A percentile compares a stretch with the other conserved stretches of the same genome.
Conservation (phyloP, 2,888 invertebrate species). For the Microplitis deprimator region DNA sequence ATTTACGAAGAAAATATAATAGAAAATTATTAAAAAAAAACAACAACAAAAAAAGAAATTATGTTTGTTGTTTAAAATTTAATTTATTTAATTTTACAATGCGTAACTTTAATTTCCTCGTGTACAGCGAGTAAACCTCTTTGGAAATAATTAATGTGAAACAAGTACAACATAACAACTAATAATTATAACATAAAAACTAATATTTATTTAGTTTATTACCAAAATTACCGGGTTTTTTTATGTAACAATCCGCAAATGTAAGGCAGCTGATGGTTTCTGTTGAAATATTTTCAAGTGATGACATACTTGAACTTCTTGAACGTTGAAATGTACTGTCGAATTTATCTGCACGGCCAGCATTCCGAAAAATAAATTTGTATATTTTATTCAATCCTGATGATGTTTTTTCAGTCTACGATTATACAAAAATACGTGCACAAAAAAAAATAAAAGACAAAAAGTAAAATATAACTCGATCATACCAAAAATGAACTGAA, state of each 20-base stretch:
- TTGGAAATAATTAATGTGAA: no score
- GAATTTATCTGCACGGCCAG: slow-evolving; percentile 93
- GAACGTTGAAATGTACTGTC: slow-evolving; percentile 97
- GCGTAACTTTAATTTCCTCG: no score
- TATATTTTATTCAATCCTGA: slow-evolving; percentile 50
- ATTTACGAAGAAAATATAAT: no score
- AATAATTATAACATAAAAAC: no score
- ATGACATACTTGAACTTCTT: slow-evolving; percentile 97
- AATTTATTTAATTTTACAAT: no score
- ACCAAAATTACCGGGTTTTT: slow-evolving; percentile 84
- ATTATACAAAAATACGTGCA: slow-evolving; percentile 46
- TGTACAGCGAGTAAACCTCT: no score
- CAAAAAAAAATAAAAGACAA: slow-evolving; percentile 33
- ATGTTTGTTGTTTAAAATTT: no score
- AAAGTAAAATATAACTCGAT: slow-evolving; percentile 11
- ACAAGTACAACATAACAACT: no score
- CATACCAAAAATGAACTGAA: slow-evolving; percentile 52
- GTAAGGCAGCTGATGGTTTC: slow-evolving; percentile 97
- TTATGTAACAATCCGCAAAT: slow-evolving; percentile 95
- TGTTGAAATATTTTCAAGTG: slow-evolving; percentile 95
- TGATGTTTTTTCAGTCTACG: slow-evolving; percentile 41
- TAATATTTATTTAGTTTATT: no score
- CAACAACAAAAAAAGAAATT: no score
- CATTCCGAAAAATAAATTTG: slow-evolving; percentile 69
- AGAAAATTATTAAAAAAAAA: no score